Base-by-base conservation (phyloP, 2,113 vertebrate species). In the Odocoileus hemionus region DNA sequence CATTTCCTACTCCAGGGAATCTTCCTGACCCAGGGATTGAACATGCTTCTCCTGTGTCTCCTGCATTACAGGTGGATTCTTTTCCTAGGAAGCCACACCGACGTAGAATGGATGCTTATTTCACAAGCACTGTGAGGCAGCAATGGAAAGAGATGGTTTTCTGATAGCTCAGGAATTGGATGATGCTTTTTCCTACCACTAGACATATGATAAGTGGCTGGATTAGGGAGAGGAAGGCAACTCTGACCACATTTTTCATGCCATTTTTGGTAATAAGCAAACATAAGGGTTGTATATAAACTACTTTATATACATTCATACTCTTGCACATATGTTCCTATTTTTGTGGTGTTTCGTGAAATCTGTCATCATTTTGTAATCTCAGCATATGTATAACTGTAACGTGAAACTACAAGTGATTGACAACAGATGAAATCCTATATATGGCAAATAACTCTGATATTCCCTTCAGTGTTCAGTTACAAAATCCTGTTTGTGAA, bases 221-320 rank as follows among this genome's bases (percentile, higher is more conserved):
- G n/a, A 76, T 47, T 25, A 64, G 30, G 39, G 17, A 85, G 47
- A 82, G 1, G n/a, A 95, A 93, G 79, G 84, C n/a, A 94, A 79
- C 36, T 80, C 74, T 84, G 36, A 67, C 26, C 23, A 82, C 15
- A 54, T 78, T 89, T 92, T 14, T 95, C 50, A 80, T 28, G 70
- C 30, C 39, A 13, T 52, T 94, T 92, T 93, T 95, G 67, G 52
- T 67, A 92, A 91, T 93, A 91, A 89, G 30, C 39, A 70, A 96
- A 86, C 43, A 10, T 55, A 5, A 14, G 26, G 76, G 78, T 91
- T 96, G 83, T n/a, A 94, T 55, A 33, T 30, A 86, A 89, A n/a
- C 52, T 92, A 89, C 80, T 95, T 19, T 91, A 47, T 80, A 11
- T 61, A 14, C 80, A 50, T 91, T 54, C 80, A 50, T 80, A 33